Base-by-base conservation (phyloP, 1,140 invertebrate genomes). In the Apis cerana region DNA sequence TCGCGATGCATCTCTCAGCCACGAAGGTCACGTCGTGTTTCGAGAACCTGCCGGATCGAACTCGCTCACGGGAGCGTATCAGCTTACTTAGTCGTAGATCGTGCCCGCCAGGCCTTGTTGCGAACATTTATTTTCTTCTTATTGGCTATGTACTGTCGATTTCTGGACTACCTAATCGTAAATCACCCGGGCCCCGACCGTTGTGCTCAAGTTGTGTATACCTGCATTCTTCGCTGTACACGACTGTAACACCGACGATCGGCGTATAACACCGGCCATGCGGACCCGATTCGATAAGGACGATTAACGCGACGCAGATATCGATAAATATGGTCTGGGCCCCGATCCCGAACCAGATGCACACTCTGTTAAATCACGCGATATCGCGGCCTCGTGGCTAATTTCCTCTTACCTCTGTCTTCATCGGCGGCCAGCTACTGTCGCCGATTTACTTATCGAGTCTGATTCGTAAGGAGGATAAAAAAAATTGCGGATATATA, bases 91-190 rank as follows among this genome's bases (percentile, higher is more conserved):
- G 72, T 70, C 84, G 75, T 89, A 89, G 87, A 88, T 89, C 88
- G 88, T 88, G 87, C 81, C 43, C 87, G 88, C 84, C 82, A 64
- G 84, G 77, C 85, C 84, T 88, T 84, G 88, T 88, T 86, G 82
- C 75, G 2, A 82, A 64, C 82, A 77, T 88, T 85, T 85, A 83
- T 85, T 88, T 84, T 89, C 88, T 88, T 89, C 88, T 89, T 89
- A 88, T 88, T 89, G 85, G 71, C 79, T 65, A 64, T 89, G 87
- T 89, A 89, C 88, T 89, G 88, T 89, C 88, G 88, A 89, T 89
- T 89, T 89, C 88, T 88, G 85, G 88, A 80, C 88, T 89, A 89
- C 88, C 87, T 89, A 89, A 89, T 88, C 88, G 88, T 89, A 89
- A 89, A 89, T 88, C 88, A 89, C 82, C 58, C 23, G 71, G 48